Conservation (phyloP, 2,888 invertebrate species). For the Graphium colonna region DNA sequence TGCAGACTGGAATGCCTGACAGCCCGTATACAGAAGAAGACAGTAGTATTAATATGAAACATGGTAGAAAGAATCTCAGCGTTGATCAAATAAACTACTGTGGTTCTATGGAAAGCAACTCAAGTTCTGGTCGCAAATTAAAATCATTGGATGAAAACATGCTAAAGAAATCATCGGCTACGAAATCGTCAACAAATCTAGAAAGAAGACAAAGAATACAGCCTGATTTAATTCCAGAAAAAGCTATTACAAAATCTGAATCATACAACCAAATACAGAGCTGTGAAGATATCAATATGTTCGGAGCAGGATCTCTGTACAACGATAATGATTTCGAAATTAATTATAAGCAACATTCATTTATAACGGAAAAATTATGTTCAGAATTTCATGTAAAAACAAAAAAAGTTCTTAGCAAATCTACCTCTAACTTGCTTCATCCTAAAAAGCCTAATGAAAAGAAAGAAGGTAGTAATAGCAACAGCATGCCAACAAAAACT, state of each 20-base stretch:
- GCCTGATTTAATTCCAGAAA: conserved; percentile 75
- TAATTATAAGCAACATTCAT: conserved; percentile 80
- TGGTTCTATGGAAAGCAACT: conserved; percentile 74
- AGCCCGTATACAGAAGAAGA: conserved; percentile 48
- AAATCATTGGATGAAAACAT: conserved; percentile 74
- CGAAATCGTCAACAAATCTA: conserved; percentile 68
- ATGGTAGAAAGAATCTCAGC: conserved; percentile 71
- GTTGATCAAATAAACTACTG: conserved; percentile 77
- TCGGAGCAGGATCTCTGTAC: conserved; percentile 77
- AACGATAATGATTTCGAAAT: conserved; percentile 79
- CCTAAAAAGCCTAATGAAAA: conserved; percentile 77
- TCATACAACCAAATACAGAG: conserved; percentile 77
- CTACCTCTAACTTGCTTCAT: conserved; percentile 81
- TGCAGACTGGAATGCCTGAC: conserved; percentile 75
- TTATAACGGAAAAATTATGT: conserved; percentile 84
- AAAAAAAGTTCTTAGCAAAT: conserved; percentile 82
- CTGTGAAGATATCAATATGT: conserved; percentile 77
- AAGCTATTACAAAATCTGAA: conserved; percentile 70
- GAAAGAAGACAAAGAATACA: conserved; percentile 76
- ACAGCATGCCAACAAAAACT: conserved; percentile 75
- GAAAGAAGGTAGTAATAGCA: conserved; percentile 70
- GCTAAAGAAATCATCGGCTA: conserved; percentile 69
- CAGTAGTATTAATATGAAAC: conserved; percentile 68
- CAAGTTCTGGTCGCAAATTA: conserved; percentile 71
- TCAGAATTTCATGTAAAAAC: conserved; percentile 87